Base-by-base conservation (phyloP, 37 sponge, comb jelly and placozoan species). In the Eunapius fragilis region DNA sequence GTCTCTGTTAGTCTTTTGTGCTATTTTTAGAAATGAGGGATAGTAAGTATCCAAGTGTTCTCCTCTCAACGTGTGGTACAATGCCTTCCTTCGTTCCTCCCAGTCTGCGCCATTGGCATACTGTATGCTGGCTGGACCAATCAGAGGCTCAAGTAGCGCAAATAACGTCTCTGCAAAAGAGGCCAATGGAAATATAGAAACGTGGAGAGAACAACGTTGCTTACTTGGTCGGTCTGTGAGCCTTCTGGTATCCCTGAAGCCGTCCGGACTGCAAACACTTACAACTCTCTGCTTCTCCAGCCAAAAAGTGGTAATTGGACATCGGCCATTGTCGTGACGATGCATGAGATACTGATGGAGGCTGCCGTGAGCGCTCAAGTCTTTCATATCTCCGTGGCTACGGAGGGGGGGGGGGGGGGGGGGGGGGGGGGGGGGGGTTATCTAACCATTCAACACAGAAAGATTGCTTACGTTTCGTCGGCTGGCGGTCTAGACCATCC, bases 221-320 rank as follows among this genome's bases (percentile, higher is more conserved):
- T 26, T 34, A 95, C 96, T 80, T 80, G 98, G 93, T 69, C 98
- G 85, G 50, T 97, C 77, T 47, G 89, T 90, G 26, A 93, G 75
- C 32, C 75, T 80, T 68, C 37, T 77, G 2, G 75, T 83, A 32
- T 92, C 91, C 67, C 86, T 86, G 75, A 97, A 95, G 32, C 89
- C 68, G 30, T 97, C 89, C 5, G 95, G 98, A 48, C 89, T 89
- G 68, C 91, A 93, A 0, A 97, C 72, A 74, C 93, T 95, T 67
- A 97, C 91, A 4, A 94, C 87, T 25, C 69, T 85, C 36, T 87
- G 77, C 68, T 89, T 83, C 25, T 85, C 88, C 74, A 80, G 85
- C 93, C 91, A 92, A 84, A 92, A 95, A 3, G 90, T 84, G 12
- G 95, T 88, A n/a, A 97, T 80, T 12, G 93, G 82, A n/a, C 87